Conservation (phyloP, 2,888 invertebrate species). For the Litoditis marina region DNA sequence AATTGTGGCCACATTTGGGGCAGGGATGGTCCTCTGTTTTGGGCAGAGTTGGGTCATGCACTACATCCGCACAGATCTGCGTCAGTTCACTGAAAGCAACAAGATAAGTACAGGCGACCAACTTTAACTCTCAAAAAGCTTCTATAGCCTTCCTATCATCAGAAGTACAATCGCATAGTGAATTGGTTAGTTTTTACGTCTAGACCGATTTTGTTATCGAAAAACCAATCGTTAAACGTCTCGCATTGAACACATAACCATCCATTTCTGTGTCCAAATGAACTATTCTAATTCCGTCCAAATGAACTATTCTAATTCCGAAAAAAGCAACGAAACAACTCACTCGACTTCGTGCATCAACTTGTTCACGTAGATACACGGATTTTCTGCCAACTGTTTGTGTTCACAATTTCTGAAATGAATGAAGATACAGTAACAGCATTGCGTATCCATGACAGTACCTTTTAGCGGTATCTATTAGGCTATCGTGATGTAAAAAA, state of each 20-base stretch:
- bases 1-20: conserved; percentile 87
- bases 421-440: no score
- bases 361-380: conserved; percentile 99
- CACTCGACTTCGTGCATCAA: conserved; percentile 99
- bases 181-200: no score
- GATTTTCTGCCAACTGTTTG: conserved; percentile 76
- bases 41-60: conserved; percentile 94
- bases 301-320: neutral
- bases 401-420: conserved; percentile 39
- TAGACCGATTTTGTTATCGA: neutral
- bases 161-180: no score
- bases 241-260: no score
- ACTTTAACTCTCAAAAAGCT: no score
- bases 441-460: no score
- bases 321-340: conserved; percentile 61
- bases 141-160: no score
- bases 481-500: no score
- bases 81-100: conserved; percentile 77
- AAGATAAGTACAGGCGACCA: neutral
- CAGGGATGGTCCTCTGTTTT: conserved; percentile 97
- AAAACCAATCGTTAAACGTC: neutral
- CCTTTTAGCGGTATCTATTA: no score
- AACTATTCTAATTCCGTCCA: neutral
- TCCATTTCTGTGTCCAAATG: no score
- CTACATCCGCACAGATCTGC: conserved; percentile 95